phyloP scores from a whole-genome alignment of 2,113 vertebrate genomes.

The cat (Felis catus) region F.catus_Fca126_mat1.0 CM031425.1:27918001-27918500 shows the following conservation, averaged over 20 bases:
- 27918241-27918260: not conserved
- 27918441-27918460: constrained; percentile 28
- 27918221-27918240: not conserved
- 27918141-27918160: not conserved
- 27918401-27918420: not conserved
- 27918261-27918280: not conserved
- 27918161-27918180: not conserved
- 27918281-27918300: not conserved
- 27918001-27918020: not conserved
- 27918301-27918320: not conserved
- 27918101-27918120: not conserved
- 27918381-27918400: constrained; percentile 16
- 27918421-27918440: not conserved
- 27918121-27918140: not conserved
- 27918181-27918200: not conserved
- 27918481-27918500: constrained; percentile 16
- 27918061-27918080: not conserved
- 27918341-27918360: not conserved
- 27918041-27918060: not conserved
- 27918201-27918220: not conserved
- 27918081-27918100: not conserved
- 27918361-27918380: constrained; percentile 7
- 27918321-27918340: not conserved
- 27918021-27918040: not conserved
- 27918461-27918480: not conserved